These are phyloP conservation scores for Astyanax mexicanus DNA, from an alignment of 2,797 vertebrate genomes.

Conservation along the genomic window DNA sequence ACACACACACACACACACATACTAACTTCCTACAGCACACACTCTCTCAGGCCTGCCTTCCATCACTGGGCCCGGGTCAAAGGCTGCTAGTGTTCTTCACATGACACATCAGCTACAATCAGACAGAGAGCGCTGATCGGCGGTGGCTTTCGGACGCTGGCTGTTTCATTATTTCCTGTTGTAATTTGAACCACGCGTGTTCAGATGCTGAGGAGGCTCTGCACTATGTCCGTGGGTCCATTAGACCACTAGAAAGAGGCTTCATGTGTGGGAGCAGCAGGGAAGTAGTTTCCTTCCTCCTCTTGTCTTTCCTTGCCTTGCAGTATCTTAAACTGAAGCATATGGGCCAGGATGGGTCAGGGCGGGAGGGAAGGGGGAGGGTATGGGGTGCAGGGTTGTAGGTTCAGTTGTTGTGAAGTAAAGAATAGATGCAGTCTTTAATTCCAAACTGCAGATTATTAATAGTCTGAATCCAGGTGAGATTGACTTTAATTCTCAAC, in stretches of 20 bases:
- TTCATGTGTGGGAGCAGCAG: slow-evolving; percentile 38
- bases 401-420: slow-evolving; percentile 11
- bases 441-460: background rate
- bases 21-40: background rate
- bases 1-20: too few relatives aligned
- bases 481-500: too few relatives aligned
- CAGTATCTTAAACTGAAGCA: slow-evolving; percentile 35
- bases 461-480: background rate
- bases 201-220: slow-evolving; percentile 23
- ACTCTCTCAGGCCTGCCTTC: slow-evolving; percentile 13
- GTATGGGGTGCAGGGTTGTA: slow-evolving; percentile 3
- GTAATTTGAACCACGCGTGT: slow-evolving; percentile 45
- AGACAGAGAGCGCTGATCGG: slow-evolving; percentile 1
- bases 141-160: slow-evolving; percentile 14
- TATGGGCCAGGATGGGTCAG: slow-evolving; percentile 27
- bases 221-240: slow-evolving; percentile 29
- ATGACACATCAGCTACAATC: slow-evolving; percentile 4
- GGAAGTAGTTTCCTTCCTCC: slow-evolving; percentile 26
- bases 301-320: slow-evolving; percentile 12
- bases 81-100: background rate
- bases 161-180: slow-evolving; percentile 38
- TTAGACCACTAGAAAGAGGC: slow-evolving; percentile 50
- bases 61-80: background rate
- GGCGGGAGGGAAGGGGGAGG: slow-evolving; percentile 20
- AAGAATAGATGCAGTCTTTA: slow-evolving; percentile 9